Percentiles rank a stretch among this genome's conserved stretches.
phyloP scores from a whole-genome alignment of 2,113 vertebrate species.

The Willisornis vidua region DNA sequence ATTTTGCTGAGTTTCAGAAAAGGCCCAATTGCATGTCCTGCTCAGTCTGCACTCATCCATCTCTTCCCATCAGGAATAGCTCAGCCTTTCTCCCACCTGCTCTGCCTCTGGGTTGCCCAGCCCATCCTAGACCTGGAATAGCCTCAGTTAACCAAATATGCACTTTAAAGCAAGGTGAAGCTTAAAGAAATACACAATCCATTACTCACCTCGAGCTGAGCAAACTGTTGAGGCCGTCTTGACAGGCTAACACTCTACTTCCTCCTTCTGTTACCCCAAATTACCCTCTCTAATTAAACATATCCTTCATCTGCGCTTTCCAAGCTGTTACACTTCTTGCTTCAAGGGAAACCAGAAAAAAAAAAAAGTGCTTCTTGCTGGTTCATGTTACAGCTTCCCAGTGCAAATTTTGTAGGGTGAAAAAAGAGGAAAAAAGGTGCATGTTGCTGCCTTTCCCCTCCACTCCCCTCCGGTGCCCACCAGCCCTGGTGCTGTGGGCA shows the following conservation, averaged over 20 bases:
- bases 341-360: neutral
- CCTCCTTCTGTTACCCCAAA: neutral
- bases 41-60: neutral
- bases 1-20: neutral
- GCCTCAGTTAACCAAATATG: neutral
- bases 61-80: neutral
- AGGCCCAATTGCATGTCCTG: neutral
- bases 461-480: neutral
- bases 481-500: fast-evolving
- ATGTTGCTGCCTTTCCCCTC: fast-evolving
- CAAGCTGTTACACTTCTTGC: neutral
- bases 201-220: neutral
- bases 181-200: neutral
- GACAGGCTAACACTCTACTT: neutral
- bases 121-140: neutral
- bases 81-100: neutral
- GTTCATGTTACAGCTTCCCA: neutral
- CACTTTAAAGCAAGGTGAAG: neutral
- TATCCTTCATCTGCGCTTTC: constrained; percentile 8
- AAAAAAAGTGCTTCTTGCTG: neutral
- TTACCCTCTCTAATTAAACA: neutral
- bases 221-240: neutral
- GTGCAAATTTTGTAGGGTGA: neutral
- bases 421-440: neutral
- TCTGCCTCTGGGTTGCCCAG: neutral